A percentile compares a stretch with the other conserved stretches of the same genome.
Evolutionary conservation across 2,888 invertebrate genomes (phyloP).

Genomic region (Orthosia gothica): DNA sequence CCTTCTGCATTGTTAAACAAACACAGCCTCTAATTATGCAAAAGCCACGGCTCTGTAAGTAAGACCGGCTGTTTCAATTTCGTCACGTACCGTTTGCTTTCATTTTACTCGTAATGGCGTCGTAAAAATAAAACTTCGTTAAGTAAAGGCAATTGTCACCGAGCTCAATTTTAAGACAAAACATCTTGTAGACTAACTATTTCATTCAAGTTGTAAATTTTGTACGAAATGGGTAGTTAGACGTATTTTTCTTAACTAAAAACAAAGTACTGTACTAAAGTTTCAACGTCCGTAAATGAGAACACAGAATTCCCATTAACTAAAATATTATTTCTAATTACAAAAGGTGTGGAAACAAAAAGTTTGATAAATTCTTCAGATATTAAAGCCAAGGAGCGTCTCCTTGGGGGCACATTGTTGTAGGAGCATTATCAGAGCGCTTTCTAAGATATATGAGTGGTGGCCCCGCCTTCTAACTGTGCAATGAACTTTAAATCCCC

Average conservation of each 20-base stretch:
- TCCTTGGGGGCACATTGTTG: conserved; percentile 78
- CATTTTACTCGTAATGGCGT: conserved; percentile 66
- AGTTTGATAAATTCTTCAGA: conserved; percentile 69
- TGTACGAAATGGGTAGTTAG: conserved; percentile 19
- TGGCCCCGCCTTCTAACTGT: conserved; percentile 86
- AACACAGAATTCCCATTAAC: conserved; percentile 55
- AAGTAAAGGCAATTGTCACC: conserved; percentile 63
- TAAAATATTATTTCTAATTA: conserved; percentile 61
- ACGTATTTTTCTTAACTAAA: conserved; percentile 10
- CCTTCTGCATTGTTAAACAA: conserved; percentile 57
- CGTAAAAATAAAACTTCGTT: conserved; percentile 66
- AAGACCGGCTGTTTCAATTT: conserved; percentile 67
- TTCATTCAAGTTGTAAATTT: conserved; percentile 42
- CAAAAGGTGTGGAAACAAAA: conserved; percentile 56
- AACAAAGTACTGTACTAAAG: conserved; percentile 19
- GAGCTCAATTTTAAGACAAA: conserved; percentile 58
- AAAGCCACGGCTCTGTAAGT: conserved; percentile 63
- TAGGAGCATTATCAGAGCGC: conserved; percentile 83
- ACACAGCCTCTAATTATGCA: conserved; percentile 55
- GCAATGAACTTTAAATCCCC: conserved; percentile 90
- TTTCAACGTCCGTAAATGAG: conserved; percentile 34
- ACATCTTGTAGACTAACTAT: conserved; percentile 53
- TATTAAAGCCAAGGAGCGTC: conserved; percentile 74
- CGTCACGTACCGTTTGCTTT: conserved; percentile 70
- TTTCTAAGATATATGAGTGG: conserved; percentile 85